Evolutionary conservation across 2,113 vertebrate species (phyloP).

Genomic region (Hypanus sabinus): DNA sequence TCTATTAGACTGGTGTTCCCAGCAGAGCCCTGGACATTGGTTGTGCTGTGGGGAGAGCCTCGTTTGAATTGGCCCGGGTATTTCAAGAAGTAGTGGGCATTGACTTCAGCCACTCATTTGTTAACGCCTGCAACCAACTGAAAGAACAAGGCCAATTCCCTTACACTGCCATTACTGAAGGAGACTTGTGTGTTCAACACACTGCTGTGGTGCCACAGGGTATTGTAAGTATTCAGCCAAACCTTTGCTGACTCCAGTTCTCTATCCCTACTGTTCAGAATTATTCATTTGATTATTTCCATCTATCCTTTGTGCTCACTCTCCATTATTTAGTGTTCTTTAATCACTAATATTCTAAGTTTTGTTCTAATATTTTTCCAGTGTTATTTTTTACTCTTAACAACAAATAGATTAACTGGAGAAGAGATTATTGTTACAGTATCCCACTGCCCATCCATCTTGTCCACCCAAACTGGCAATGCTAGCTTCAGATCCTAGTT

Average conservation of each 20-base stretch:
- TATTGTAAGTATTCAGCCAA: slow-evolving; percentile 16
- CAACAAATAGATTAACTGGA: neutral
- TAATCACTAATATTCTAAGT: neutral
- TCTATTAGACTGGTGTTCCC: neutral
- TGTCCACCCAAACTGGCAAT: neutral
- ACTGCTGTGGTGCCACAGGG: neutral
- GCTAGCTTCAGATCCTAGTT: neutral
- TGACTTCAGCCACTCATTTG: slow-evolving; percentile 27
- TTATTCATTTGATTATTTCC: neutral
- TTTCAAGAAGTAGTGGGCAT: slow-evolving; percentile 37
- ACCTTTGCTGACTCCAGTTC: neutral
- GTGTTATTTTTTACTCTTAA: neutral
- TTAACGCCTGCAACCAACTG: slow-evolving; percentile 5
- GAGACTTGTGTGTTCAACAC: neutral
- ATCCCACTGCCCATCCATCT: neutral
- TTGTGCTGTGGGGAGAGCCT: slow-evolving; percentile 30
- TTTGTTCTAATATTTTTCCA: too few relatives aligned
- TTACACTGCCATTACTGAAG: slow-evolving; percentile 13
- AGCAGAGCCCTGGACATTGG: slow-evolving; percentile 33
- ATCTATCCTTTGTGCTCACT: neutral
- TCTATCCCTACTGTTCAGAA: neutral
- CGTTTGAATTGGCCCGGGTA: slow-evolving; percentile 24
- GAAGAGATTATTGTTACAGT: neutral
- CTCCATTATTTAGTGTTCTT: neutral
- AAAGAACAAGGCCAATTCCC: slow-evolving; percentile 14